Evolutionary conservation across 1,140 invertebrate genomes (phyloP), one percentile per base, ranked within the genome.

Genomic region (Neodiprion virginianus): DNA sequence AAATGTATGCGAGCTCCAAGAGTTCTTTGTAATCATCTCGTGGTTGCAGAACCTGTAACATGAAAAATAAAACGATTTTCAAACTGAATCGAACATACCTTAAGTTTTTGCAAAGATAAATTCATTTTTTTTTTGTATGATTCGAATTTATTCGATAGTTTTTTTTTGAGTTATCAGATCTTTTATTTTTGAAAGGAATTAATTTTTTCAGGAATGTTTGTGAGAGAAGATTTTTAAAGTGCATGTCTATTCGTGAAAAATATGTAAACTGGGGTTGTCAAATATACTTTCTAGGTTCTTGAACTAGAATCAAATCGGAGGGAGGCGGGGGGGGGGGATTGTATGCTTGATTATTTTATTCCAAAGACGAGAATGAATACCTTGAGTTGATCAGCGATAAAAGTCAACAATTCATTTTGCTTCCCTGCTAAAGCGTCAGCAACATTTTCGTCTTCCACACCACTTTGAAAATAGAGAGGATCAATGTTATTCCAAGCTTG

Each of bases 1-100:
- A 81, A 68, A 81, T 76, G 10, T 76, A 75, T 50, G 50, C 72
- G 5, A 83, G 68, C 47, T 78, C 68, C 65, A 82, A 76, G 23
- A 83, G 66, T 75, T 81, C 80, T 72, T 76, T 79, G 73, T 82
- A 80, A 71, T 82, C 81, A 69, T 79, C 77, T 76, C 81, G 75
- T 61, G 79, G 77, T 69, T 81, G 79, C 8, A 9, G 1, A 53
- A 53, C 50, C 50, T 53, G 0, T 21, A 21, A 14, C 14, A 9
- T 10, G 14, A 53, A 10, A 53, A 10, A 53, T 21, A 21, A 21
- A 21, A 21, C 17, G 17, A 17, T 17, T 17, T 17, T 14, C 8
- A 53, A 10, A 53, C 8, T 10, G 14, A 53, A 10, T 53, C 50
- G 14, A 53, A 10, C 50, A 10, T 14, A 53, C 8, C 14, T 53